phyloP scores from a whole-genome alignment of 2,113 vertebrate species.

The Megaceryle torquata region DNA sequence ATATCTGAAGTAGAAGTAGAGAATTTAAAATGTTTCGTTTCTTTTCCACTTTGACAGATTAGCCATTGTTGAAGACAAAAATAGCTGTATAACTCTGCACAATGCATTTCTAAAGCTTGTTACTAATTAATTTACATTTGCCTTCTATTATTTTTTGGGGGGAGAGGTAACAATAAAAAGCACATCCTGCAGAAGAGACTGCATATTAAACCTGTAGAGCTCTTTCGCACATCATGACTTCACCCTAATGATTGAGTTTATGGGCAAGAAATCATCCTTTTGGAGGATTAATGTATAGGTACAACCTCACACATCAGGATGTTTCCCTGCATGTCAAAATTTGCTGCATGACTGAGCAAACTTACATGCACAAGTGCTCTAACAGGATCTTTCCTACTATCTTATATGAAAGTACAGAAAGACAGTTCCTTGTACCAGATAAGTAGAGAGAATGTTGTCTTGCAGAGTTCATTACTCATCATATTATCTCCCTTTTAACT shows the following conservation, averaged over 20 bases:
- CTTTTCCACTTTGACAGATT: not conserved
- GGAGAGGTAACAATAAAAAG: not conserved
- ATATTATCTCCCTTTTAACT: not conserved
- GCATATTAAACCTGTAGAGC: not conserved
- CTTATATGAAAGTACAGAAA: not conserved
- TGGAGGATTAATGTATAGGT: not conserved
- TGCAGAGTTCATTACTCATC: not conserved
- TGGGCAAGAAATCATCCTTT: not conserved
- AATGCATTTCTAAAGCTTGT: not conserved
- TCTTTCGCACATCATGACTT: not conserved
- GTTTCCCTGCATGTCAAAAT: not conserved
- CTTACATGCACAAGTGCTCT: not conserved
- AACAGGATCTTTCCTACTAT: not conserved
- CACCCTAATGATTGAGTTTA: not conserved
- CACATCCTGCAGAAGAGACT: not conserved
- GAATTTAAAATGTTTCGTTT: not conserved
- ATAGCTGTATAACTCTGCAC: not conserved
- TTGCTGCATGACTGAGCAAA: not conserved
- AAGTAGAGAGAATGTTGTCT: not conserved
- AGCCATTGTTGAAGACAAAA: not conserved
- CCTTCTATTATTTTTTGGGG: not conserved
- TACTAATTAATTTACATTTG: not conserved
- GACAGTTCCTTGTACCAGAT: not conserved
- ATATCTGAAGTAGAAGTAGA: not conserved
- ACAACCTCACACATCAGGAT: not conserved